Conservation (phyloP, 2,113 vertebrate species). For the Dicentrarchus labrax region DNA sequence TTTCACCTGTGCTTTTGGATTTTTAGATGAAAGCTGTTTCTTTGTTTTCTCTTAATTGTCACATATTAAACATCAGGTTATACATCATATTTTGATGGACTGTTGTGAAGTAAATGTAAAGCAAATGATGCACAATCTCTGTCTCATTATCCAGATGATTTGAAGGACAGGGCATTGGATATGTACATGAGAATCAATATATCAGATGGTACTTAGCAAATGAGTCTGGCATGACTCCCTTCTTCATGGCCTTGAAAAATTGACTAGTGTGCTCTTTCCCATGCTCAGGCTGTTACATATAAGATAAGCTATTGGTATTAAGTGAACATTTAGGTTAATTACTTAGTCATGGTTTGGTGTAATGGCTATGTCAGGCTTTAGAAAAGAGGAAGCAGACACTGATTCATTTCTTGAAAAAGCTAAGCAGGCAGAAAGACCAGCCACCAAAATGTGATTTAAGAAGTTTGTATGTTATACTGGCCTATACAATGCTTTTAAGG, state of each 20-base stretch:
- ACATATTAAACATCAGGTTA: neutral
- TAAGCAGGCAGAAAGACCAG: neutral
- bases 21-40: neutral
- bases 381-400: neutral
- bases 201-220: conserved; percentile 62
- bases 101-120: conserved; percentile 22
- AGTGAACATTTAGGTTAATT: conserved; percentile 46
- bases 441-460: neutral
- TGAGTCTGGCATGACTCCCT: conserved; percentile 41
- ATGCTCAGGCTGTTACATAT: neutral
- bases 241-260: conserved; percentile 20
- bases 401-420: neutral
- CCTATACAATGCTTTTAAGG: neutral
- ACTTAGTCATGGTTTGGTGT: conserved; percentile 51
- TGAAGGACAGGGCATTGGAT: conserved; percentile 14
- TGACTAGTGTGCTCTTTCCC: conserved; percentile 48
- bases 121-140: conserved; percentile 12
- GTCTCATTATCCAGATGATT: conserved; percentile 41
- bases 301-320: conserved; percentile 35
- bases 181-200: conserved; percentile 38
- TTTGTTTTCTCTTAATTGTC: neutral
- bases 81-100: conserved; percentile 1
- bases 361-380: conserved; percentile 15
- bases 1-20: neutral
- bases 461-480: neutral